Evolutionary conservation across 2,113 vertebrate species (phyloP).

Genomic region (Hipposideros armiger): DNA sequence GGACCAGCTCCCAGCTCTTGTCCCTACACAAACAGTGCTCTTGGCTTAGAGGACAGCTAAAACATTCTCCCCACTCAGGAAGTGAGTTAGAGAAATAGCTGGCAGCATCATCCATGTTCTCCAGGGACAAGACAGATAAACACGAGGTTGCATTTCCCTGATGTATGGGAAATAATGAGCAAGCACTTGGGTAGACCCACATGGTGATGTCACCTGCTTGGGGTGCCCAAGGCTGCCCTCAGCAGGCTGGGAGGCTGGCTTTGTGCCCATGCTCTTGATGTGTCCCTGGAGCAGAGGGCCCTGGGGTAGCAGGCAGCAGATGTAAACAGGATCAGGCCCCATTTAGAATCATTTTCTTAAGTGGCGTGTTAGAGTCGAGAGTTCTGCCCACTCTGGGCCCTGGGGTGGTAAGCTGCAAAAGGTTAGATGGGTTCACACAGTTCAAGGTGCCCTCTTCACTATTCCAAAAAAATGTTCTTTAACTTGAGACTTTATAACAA

Average conservation of each 20-base stretch:
- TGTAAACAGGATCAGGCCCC: background rate
- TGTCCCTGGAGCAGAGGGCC: background rate
- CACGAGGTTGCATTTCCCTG: background rate
- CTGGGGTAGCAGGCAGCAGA: background rate
- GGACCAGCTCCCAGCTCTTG: background rate
- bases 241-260: background rate
- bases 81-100: background rate
- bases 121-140: background rate
- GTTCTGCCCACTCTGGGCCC: background rate
- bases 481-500: conserved; percentile 2
- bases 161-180: background rate
- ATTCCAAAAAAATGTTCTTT: background rate
- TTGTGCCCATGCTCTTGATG: background rate
- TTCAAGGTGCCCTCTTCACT: background rate
- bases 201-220: background rate
- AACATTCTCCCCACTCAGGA: background rate
- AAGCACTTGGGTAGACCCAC: background rate
- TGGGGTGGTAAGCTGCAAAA: background rate
- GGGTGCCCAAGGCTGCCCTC: background rate
- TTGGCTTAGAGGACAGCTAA: background rate
- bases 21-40: background rate
- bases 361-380: background rate
- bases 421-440: background rate
- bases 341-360: background rate
- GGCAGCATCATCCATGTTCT: conserved; percentile 10